Base-by-base conservation (phyloP, 1,140 invertebrate genomes). In the Campoletis sonorensis region DNA sequence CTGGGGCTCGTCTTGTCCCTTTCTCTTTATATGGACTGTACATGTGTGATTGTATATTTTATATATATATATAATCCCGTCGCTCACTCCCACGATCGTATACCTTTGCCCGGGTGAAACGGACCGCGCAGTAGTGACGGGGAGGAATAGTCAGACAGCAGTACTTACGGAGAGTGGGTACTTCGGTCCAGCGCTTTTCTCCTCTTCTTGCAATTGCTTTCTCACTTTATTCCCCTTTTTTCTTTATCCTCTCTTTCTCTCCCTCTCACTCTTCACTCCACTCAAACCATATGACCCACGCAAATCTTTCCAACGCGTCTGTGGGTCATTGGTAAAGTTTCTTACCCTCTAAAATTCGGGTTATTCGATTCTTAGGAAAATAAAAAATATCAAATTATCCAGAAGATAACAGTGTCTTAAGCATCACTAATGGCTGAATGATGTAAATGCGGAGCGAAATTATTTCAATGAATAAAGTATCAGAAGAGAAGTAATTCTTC, bases 111-210 rank as follows among this genome's bases (percentile, higher is more conserved):
- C 49, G 73, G 27, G 49, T 54, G 72, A 54, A 75, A 77, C 51
- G 73, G 54, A 15, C 73, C 73, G 54, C 49, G 40, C 73, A 77
- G 73, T 77, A 77, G 73, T 64, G 73, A 77, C 73, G 73, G 54
- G 51, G 51, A 54, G 73, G 54, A 58, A 77, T 77, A 77, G 73
- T 77, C 73, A 77, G 73, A 77, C 73, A 77, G 73, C 73, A 40
- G 73, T 77, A 77, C 73, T 77, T 77, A 61, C 49, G 54, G 73
- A 77, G 73, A 77, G 73, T 77, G 73, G 73, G 54, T 64, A 77
- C 73, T 77, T 77, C 54, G 73, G 51, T 77, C 73, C 73, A 77
- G 73, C 73, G 73, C 73, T 51, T 15, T 77, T 77, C 73, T 51
- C 67, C 67, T 70, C 67, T 33, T 30, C n/a, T 33, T 33, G 13